Evolutionary conservation across 2,113 vertebrate genomes (phyloP), one percentile per base, ranked within the genome.

Genomic region (Platanista minor): DNA sequence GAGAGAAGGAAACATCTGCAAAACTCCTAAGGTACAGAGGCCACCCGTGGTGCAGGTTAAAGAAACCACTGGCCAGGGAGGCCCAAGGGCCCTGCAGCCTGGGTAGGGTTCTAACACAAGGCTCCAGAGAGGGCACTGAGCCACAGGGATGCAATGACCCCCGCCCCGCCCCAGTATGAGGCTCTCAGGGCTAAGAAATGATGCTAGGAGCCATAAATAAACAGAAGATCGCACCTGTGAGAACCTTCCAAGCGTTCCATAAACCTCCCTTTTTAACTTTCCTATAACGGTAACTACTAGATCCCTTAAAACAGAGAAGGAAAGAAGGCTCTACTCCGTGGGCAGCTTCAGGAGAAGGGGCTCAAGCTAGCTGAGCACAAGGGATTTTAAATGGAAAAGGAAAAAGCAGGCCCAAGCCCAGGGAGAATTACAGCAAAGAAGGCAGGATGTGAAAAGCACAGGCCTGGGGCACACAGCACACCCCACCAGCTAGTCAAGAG

Each of bases 101-200:
- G 0, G 29, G 36, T 1, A 14, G 36, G 5, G 5, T 21, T 9
- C 18, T 7, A 57, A 29, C 41, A 54, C 1, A 0, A 0, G 1
- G 41, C 29, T 71, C 52, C 27, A 9, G 36, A 62, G 43, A 54
- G 25, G 46, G 17, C 5, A 3, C 59, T 20, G 15, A 17, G 39
- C 33, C 77, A 21, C 77, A 15, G 11, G 0, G 11, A 31, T 4
- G 10, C 13, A 39, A 59, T 12, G 27, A 25, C 52, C 12, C 62
- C 20, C 6, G 15, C 14, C 31, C 6, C 8, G 8, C 29, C 13
- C 46, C 46, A 86, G 33, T 8, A 61, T 6, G 57, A 69, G n/a
- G 49, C 77, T 69, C 67, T 54, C 17, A 21, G 25, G 52, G 43
- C 78, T 78, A 72, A 39, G 18, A 39, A 77, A 71, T 33, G 36